Conservation (phyloP, 2,113 vertebrate genomes). For the Capreolus pygargus region DNA sequence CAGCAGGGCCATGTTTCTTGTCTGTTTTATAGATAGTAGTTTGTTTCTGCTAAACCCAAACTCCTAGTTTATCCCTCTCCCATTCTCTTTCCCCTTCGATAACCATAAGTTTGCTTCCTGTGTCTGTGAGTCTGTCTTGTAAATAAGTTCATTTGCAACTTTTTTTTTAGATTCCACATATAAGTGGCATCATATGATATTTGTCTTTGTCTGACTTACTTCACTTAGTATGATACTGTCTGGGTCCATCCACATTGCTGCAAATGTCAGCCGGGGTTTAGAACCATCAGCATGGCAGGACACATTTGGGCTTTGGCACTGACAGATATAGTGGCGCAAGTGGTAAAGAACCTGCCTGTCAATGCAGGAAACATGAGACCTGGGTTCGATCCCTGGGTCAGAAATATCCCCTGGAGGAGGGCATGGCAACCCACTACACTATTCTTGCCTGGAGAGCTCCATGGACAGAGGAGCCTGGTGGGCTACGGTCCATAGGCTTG, state of each 20-base stretch:
- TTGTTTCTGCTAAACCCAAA: background rate
- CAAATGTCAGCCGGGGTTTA: background rate
- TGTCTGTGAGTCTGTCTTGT: background rate
- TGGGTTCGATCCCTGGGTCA: background rate
- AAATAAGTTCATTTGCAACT: background rate
- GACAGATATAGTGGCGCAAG: background rate
- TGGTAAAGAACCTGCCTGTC: background rate
- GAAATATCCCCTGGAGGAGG: background rate
- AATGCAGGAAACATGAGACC: background rate
- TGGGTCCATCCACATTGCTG: background rate
- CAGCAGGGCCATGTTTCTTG: background rate
- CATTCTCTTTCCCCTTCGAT: background rate
- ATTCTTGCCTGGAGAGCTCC: background rate
- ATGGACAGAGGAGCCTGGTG: background rate
- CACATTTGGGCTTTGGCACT: background rate
- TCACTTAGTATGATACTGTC: background rate
- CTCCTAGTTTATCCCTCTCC: background rate
- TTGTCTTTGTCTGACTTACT: background rate
- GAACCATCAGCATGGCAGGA: background rate
- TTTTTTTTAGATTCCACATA: background rate
- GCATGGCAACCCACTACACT: background rate
- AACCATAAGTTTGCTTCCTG: background rate
- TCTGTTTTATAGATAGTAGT: background rate
- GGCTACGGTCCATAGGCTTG: background rate
- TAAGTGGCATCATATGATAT: background rate